Evolutionary conservation across 2,888 invertebrate genomes (phyloP), one percentile per base, ranked within the genome.

Genomic region (Tryphoninae sp.): DNA sequence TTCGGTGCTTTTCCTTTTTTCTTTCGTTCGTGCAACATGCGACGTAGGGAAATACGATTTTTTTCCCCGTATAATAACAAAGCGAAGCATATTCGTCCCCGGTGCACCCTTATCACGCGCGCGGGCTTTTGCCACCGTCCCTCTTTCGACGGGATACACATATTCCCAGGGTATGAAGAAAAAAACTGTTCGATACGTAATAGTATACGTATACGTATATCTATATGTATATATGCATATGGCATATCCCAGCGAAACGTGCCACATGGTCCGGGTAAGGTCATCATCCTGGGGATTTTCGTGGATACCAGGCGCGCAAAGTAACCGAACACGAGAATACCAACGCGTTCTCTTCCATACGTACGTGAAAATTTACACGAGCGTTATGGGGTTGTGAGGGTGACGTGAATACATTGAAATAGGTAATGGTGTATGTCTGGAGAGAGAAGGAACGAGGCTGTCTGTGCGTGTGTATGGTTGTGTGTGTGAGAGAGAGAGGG

Each of bases 231-330:
- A 59, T 58, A 75, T 51, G 49, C 23, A 62, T 53, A 55, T 45
- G 13, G 55, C 23, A 65, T 68, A 45, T 64, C 22, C 23, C 23
- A 11, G 59, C n/a, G 53, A 55, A 68, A 55, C 68, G 62, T 62
- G 64, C 65, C 13, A 9, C 19, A n/a, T 13, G 62, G 51, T 42
- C 45, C 33, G 74, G 58, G 58, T 81, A 59, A 81, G 33, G 78
- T 71, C 76, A 75, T 80, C 72, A 71, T 69, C 75, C 79, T 65
- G 19, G 55, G 73, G 74, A 78, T 75, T 78, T 78, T 62, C 61
- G 55, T 59, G 71, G n/a, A 67, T 76, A 79, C 74, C 80, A 78
- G 78, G 67, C 77, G 83, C 49, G 81, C 77, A 61, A 81, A 80
- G 77, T 82, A 84, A 82, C 83, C 67, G 73, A 77, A 76, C 79